Evolutionary conservation across 2,113 vertebrate species (phyloP).

Genomic region (Bufo bufo): DNA sequence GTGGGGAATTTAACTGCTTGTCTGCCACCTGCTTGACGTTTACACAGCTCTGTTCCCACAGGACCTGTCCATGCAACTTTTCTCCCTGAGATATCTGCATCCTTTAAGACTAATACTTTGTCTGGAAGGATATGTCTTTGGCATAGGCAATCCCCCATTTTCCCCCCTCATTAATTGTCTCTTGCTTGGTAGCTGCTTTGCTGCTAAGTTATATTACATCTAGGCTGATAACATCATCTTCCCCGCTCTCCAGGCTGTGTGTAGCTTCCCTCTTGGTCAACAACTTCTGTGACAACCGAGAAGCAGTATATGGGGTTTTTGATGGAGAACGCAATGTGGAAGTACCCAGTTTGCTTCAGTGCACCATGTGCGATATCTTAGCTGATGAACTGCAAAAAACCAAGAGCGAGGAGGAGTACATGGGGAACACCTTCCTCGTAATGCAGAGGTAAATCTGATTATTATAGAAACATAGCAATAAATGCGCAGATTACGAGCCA

Average conservation of each 20-base stretch:
- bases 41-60: conserved; percentile 22
- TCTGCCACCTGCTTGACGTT: conserved; percentile 53
- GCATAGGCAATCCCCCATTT: not conserved
- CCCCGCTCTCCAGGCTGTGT: conserved; percentile 78
- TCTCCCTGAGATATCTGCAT: not conserved
- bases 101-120: not conserved
- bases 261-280: conserved; percentile 93
- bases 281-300: conserved; percentile 91
- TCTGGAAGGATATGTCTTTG: not conserved
- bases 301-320: conserved; percentile 95
- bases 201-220: not conserved
- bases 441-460: conserved; percentile 86
- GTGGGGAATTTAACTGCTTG: conserved; percentile 59
- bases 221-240: not conserved
- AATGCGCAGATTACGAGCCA: too few relatives aligned
- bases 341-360: conserved; percentile 93
- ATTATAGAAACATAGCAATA: too few relatives aligned
- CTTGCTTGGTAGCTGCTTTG: not conserved
- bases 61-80: not conserved
- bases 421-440: conserved; percentile 96
- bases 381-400: conserved; percentile 94
- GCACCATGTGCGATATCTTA: conserved; percentile 96
- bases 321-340: conserved; percentile 96
- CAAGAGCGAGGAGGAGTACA: conserved; percentile 93
- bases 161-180: not conserved